These are phyloP conservation scores for Phaethornis superciliosus DNA, from an alignment of 2,113 vertebrate species.

Conservation along the genomic window DNA sequence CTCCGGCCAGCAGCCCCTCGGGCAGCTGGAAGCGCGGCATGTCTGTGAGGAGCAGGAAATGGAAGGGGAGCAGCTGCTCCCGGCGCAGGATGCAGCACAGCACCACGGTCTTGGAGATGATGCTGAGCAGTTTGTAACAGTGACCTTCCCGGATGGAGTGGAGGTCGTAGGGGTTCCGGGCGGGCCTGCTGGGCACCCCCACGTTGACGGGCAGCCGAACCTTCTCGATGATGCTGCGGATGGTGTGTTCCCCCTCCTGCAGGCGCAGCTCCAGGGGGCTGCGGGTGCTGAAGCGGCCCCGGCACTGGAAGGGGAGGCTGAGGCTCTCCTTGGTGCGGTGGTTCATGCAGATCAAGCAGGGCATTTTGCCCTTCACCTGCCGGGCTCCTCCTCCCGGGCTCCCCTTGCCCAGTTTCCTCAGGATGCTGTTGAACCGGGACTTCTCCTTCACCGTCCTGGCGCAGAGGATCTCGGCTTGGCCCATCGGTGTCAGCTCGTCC, in stretches of 20 bases:
- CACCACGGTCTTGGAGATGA: constrained; percentile 97
- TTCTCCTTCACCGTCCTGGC: constrained; percentile 91
- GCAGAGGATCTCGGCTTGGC: constrained; percentile 96
- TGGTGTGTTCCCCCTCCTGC: constrained; percentile 95
- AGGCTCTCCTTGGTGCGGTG: constrained; percentile 98
- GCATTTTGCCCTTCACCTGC: constrained; percentile 88
- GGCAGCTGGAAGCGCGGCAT: constrained; percentile 93
- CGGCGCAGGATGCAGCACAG: constrained; percentile 91
- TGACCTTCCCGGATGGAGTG: constrained; percentile 94
- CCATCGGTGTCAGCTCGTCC: constrained; percentile 97
- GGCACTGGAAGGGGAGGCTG: constrained; percentile 95
- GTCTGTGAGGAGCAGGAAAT: constrained; percentile 92
- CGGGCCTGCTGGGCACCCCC: constrained; percentile 89
- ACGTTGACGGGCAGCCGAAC: constrained; percentile 95
- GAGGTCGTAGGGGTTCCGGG: constrained; percentile 92
- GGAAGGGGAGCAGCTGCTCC: constrained; percentile 88
- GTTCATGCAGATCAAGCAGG: constrained; percentile 97
- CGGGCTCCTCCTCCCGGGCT: background rate
- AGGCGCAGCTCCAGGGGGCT: constrained; percentile 94
- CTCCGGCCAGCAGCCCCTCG: constrained; percentile 83
- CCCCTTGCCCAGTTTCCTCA: constrained; percentile 90
- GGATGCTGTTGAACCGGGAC: constrained; percentile 88
- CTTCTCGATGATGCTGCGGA: constrained; percentile 96
- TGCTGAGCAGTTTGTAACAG: constrained; percentile 96
- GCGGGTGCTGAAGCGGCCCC: constrained; percentile 95